Evolutionary conservation across 2,888 invertebrate genomes (phyloP).

Genomic region (Hydroisotoma schaefferi): DNA sequence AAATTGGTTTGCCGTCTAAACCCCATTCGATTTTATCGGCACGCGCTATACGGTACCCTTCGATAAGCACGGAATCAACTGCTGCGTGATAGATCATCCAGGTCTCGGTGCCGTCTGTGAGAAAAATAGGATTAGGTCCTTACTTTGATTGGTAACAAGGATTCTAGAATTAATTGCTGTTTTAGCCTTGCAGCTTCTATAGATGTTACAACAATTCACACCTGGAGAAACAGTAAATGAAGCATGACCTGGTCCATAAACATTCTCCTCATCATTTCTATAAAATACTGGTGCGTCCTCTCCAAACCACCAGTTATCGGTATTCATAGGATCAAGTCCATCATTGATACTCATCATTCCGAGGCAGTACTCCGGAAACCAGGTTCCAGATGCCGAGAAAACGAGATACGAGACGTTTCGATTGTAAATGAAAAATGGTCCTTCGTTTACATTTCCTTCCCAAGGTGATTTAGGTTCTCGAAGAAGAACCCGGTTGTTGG

Average conservation of each 20-base stretch:
- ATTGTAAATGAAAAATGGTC: slow-evolving; percentile 37
- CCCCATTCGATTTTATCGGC: slow-evolving; percentile 35
- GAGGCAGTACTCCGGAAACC: slow-evolving; percentile 31
- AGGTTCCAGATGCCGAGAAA: slow-evolving; percentile 36
- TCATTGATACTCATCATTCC: slow-evolving; percentile 29
- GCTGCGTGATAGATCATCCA: slow-evolving; percentile 38
- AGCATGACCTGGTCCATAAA: slow-evolving; percentile 36
- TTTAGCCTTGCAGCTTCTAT: not conserved
- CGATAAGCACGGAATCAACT: slow-evolving; percentile 9
- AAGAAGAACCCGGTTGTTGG: slow-evolving; percentile 6
- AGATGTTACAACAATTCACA: not conserved
- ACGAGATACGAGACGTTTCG: slow-evolving; percentile 27
- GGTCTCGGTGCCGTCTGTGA: slow-evolving; percentile 32
- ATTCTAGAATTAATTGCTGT: not conserved
- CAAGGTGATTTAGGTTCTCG: not conserved
- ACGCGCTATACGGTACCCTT: slow-evolving; percentile 26
- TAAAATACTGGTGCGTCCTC: slow-evolving; percentile 30
- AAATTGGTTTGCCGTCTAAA: slow-evolving; percentile 27
- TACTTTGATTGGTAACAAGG: not conserved
- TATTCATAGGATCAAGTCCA: slow-evolving; percentile 29
- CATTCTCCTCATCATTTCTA: slow-evolving; percentile 34
- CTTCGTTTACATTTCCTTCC: slow-evolving; percentile 30
- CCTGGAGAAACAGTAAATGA: slow-evolving; percentile 36
- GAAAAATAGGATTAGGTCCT: not conserved
- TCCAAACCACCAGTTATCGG: slow-evolving; percentile 32